Conservation (phyloP, 2,113 vertebrate species). For the Plecturocebus donacophilus region DNA sequence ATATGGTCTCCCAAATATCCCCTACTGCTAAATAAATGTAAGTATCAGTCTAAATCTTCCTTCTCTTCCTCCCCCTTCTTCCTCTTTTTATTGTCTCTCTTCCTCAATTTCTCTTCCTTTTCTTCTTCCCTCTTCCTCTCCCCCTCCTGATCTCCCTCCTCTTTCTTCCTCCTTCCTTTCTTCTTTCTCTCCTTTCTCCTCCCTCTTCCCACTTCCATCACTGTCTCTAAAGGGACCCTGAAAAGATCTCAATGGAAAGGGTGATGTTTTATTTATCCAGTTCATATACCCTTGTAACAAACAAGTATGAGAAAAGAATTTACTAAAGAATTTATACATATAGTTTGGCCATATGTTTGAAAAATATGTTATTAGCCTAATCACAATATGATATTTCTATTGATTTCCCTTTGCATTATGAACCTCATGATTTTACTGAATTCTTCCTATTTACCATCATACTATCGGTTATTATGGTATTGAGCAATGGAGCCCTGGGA, state of each 20-base stretch:
- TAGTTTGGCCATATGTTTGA: not conserved
- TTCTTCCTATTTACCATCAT: not conserved
- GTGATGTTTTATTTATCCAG: not conserved
- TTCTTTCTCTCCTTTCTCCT: not conserved
- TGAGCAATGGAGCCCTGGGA: not conserved
- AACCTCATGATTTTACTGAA: not conserved
- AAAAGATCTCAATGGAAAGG: not conserved
- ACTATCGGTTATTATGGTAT: not conserved
- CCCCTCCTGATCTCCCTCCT: rapidly evolving
- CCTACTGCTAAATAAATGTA: not conserved
- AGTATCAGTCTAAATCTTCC: not conserved
- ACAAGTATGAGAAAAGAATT: not conserved
- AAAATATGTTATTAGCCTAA: not conserved
- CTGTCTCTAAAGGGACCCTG: not conserved
- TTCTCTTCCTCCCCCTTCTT: not conserved
- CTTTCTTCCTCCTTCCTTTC: rapidly evolving
- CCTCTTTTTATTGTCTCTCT: no score
- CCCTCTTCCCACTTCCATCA: no score
- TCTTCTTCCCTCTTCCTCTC: not conserved
- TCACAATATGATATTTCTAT: not conserved
- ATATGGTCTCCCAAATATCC: not conserved
- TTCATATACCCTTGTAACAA: not conserved
- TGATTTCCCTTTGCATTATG: not conserved
- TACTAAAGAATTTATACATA: not conserved
- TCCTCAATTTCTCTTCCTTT: not conserved